A percentile compares a stretch with the other conserved stretches of the same genome.
Evolutionary conservation across 2,888 invertebrate genomes (phyloP).

Genomic region (Biston stratarius): DNA sequence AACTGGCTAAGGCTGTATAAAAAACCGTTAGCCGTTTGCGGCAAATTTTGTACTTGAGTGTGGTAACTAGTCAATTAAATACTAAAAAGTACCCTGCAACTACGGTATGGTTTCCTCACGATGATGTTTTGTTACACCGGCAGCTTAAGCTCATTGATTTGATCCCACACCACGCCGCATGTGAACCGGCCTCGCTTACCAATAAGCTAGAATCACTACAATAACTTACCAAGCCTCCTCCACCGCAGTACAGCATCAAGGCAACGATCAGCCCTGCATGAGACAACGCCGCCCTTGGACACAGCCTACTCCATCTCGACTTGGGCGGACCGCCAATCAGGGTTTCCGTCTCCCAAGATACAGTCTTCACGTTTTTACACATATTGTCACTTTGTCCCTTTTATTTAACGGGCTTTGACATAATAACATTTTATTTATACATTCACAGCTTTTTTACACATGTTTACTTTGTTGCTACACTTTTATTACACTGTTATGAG

Average conservation of each 20-base stretch:
- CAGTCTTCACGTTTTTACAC: conserved; percentile 77
- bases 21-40: too few relatives aligned
- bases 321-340: conserved; percentile 77
- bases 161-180: too few relatives aligned
- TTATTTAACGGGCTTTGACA: conserved; percentile 34
- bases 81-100: too few relatives aligned
- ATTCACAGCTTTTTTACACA: not conserved
- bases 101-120: too few relatives aligned
- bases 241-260: conserved; percentile 91
- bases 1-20: too few relatives aligned
- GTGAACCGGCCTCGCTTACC: too few relatives aligned
- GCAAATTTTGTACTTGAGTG: too few relatives aligned
- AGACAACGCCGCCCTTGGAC: conserved; percentile 89
- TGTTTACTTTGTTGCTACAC: too few relatives aligned
- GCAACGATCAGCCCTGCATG: conserved; percentile 92
- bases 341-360: conserved; percentile 82
- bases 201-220: too few relatives aligned
- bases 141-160: too few relatives aligned
- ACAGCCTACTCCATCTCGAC: conserved; percentile 83
- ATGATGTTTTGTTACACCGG: too few relatives aligned
- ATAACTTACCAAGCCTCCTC: conserved; percentile 91
- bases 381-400: conserved; percentile 62
- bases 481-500: not conserved
- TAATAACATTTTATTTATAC: conserved; percentile 9
- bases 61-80: too few relatives aligned